Evolutionary conservation across 2,113 vertebrate species (phyloP), one percentile per base, ranked within the genome.

Genomic region (Danio rerio): DNA sequence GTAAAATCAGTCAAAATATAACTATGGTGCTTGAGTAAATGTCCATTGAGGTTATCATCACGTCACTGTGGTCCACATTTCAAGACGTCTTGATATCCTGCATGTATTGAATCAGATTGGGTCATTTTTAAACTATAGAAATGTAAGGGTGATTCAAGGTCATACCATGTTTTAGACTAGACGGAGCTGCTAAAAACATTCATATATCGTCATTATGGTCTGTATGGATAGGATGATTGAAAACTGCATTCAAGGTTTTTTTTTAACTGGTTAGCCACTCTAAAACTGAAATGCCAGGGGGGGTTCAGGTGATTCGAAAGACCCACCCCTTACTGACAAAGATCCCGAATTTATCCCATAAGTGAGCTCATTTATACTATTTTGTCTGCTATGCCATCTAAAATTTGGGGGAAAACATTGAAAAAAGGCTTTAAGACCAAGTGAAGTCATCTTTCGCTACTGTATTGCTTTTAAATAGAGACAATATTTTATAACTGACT

Each of bases 1-100:
- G 31, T 77, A 56, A 76, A 86, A 87, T 84, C 72, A 82, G 81
- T 65, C 84, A 79, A 87, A 84, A 81, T 80, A 61, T 18, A 43
- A 84, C 83, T 83, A 86, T 31, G 31, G 82, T 40, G 68, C 66
- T 85, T 79, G 84, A 84, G 87, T 81, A 86, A 90, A 88, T 52
- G 61, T 58, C 71, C 63, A 59, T 56, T 59, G 62, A 62, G 45
- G 16, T 53, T 65, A 72, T 59, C 63, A 0, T 86, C 84, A 74
- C 58, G 18, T 62, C 49, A 6, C 59, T 66, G 74, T 21, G 66
- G 11, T n/a, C 10, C 59, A 68, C 5, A 31, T 82, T 13, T 43
- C 55, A 18, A 81, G 66, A 40, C 47, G 55, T 70, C 84, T 78
- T 49, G n/a, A n/a, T 18, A 42, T 80, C 9, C 53, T 75, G 13